A percentile compares a stretch with the other conserved stretches of the same genome.
phyloP scores from a whole-genome alignment of 2,888 invertebrate genomes.

The Dasysyrphus tricinctus region DNA sequence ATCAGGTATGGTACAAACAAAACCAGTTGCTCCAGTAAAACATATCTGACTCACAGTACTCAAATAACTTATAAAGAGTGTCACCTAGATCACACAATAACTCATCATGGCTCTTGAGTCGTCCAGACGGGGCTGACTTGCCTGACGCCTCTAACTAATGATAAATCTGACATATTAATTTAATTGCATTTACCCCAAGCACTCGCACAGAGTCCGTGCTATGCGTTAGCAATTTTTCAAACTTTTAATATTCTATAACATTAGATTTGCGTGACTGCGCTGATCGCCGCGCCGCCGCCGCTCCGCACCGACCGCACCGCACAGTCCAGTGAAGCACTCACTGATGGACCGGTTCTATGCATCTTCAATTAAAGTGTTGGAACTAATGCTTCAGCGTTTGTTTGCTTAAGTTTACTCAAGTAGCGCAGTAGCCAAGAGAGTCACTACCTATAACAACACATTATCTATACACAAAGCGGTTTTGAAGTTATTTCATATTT shows the following conservation, averaged over 20 bases:
- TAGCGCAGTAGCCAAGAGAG: slow-evolving; percentile 28
- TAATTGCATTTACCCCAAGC: slow-evolving; percentile 70
- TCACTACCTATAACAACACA: slow-evolving; percentile 1
- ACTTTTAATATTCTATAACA: slow-evolving; percentile 55
- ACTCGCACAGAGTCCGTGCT: slow-evolving; percentile 38
- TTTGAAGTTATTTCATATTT: slow-evolving; percentile 41
- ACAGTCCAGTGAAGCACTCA: slow-evolving; percentile 5
- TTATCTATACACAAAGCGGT: slow-evolving; percentile 28
- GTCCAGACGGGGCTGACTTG: slow-evolving; percentile 26
- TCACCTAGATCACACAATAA: slow-evolving; percentile 58
- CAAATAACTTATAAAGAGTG: slow-evolving; percentile 33
- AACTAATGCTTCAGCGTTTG: slow-evolving; percentile 68
- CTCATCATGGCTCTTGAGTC: slow-evolving; percentile 51
- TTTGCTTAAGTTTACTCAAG: slow-evolving; percentile 40
- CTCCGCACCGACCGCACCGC: not conserved
- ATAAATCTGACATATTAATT: slow-evolving; percentile 71
- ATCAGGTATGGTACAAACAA: too few relatives aligned
- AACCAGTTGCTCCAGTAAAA: too few relatives aligned
- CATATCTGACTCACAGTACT: not conserved
- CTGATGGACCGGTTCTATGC: slow-evolving; percentile 64
- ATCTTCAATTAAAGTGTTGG: slow-evolving; percentile 72
- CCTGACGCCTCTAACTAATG: slow-evolving; percentile 60
- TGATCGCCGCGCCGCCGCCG: too few relatives aligned
- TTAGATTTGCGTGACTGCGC: slow-evolving; percentile 70
- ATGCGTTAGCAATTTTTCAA: slow-evolving; percentile 62